Base-by-base conservation (phyloP, 2,888 invertebrate species). In the Cephus nigrinus region DNA sequence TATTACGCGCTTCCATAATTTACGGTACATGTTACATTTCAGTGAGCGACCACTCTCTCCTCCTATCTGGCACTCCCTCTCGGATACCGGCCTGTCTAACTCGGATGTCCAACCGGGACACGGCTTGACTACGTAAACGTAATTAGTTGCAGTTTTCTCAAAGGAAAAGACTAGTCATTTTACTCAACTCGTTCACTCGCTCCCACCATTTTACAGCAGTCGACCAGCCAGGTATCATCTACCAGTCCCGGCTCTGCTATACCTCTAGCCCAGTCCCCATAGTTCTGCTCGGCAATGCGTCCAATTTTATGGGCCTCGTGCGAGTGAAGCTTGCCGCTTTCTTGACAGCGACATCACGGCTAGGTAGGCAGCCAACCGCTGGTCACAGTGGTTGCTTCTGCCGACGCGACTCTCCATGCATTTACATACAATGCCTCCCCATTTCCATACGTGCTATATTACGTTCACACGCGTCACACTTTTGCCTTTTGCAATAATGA, bases 341-440 rank as follows among this genome's bases (percentile, higher is more conserved):
- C 89, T 87, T 87, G 89, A 89, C 90, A 88, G 88, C 87, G 88
- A 90, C 89, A 88, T 90, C 89, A 87, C 86, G 86, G 35, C 84
- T 83, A 80, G 78, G 73, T 74, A 75, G 77, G 80, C 76, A 78
- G 77, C 77, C 69, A 74, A 75, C 81, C 77, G 81, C 84, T 86
- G 88, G 89, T 90, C 90, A 90, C 89, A 88, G 88, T 89, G 86
- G 88, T 85, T 89, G 90, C 88, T 83, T 86, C 86, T 84, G 83
- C 85, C 71, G 77, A 81, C 79, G 81, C 82, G 81, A 78, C 78
- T 78, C 78, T 75, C 78, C 84, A 83, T 83, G 86, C 84, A 89
- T 91, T 91, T 90, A 90, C 91, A 91, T 91, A 91, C 91, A 91
- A 91, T 91, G 86, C 84, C 79, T 81, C 82, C 85, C 88, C 88